Evolutionary conservation across 2,888 invertebrate genomes (phyloP), one percentile per base, ranked within the genome.

Genomic region (Lobophora halterata): DNA sequence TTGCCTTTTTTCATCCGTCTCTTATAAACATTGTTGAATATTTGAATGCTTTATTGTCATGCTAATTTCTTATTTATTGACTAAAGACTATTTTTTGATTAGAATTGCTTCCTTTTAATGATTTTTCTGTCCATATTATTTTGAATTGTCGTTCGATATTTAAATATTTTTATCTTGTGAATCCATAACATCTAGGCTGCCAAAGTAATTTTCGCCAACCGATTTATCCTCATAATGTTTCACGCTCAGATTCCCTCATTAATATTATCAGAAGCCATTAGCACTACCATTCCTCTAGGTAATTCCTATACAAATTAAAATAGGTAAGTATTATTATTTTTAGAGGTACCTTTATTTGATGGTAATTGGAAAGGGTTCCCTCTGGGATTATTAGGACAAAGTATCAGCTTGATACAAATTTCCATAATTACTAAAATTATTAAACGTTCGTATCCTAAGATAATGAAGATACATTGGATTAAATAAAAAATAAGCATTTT

Each of bases 371-470:
- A 55, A 62, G 44, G 48, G 47, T 39, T 46, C 52, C 53, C 37
- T 25, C 29, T 35, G 49, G 46, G 52, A 61, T 61, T 59, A 58
- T 55, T 47, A 52, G 46, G 35, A 46, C 27, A 38, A 49, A 42
- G 46, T 46, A 51, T 46, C 24, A 45, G 28, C 25, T 27, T 24
- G 17, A 46, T 49, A 55, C 49, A 55, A 57, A 58, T 44, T 37
- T 31, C 11, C 48, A 41, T 46, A 54, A 58, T 60, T 57, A 59
- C 55, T 57, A 50, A 57, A 61, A 61, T 59, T 55, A 55, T 58
- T 61, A 61, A 55, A 51, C 53, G 55, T 58, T 55, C 50, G n/a
- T n/a, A n/a, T n/a, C 44, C 32, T 34, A 23, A 13, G 25, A 26
- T 48, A 44, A 48, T 41, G 29, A 44, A 41, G 38, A 41, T 35